Evolutionary conservation across 2,888 invertebrate species (phyloP).

Genomic region (Ypsolopha sequella): DNA sequence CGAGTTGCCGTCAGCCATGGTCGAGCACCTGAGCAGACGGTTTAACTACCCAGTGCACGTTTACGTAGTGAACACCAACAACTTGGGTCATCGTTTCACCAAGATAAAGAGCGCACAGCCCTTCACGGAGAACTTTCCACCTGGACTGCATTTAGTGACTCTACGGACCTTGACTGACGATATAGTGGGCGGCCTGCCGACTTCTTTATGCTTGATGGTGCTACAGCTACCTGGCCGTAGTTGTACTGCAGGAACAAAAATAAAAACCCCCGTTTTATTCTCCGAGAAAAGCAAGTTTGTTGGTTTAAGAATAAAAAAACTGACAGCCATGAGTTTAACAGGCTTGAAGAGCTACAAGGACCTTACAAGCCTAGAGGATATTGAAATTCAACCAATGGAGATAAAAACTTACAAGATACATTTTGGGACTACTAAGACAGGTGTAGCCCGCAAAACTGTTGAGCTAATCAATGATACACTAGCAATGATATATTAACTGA

Average conservation of each 20-base stretch:
- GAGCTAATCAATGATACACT: too few species aligned
- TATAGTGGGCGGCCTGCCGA: slow-evolving; percentile 82
- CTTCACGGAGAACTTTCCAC: slow-evolving; percentile 59
- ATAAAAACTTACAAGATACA: slow-evolving; percentile 68
- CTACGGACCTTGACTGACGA: slow-evolving; percentile 85
- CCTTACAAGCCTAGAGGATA: slow-evolving; percentile 56
- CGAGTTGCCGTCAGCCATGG: slow-evolving; percentile 75
- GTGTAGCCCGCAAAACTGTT: too few species aligned
- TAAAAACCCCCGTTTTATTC: slow-evolving; percentile 29
- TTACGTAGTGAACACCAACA: slow-evolving; percentile 79
- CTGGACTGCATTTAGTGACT: slow-evolving; percentile 84
- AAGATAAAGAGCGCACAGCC: slow-evolving; percentile 49
- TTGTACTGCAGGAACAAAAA: slow-evolving; percentile 66
- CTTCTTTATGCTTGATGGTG: slow-evolving; percentile 80
- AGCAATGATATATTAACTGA: too few species aligned
- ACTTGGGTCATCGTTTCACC: slow-evolving; percentile 49
- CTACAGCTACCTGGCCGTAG: slow-evolving; percentile 84
- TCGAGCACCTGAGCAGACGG: slow-evolving; percentile 80
- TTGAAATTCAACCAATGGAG: slow-evolving; percentile 76
- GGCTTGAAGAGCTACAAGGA: slow-evolving; percentile 60
- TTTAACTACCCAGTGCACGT: slow-evolving; percentile 86
- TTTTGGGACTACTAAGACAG: too few species aligned
- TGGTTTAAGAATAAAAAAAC: slow-evolving; percentile 30
- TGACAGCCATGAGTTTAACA: slow-evolving; percentile 72
- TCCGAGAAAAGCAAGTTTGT: slow-evolving; percentile 32